Base-by-base conservation (phyloP, 2,797 vertebrate species). In the Enteromius unitaeniatus region DNA sequence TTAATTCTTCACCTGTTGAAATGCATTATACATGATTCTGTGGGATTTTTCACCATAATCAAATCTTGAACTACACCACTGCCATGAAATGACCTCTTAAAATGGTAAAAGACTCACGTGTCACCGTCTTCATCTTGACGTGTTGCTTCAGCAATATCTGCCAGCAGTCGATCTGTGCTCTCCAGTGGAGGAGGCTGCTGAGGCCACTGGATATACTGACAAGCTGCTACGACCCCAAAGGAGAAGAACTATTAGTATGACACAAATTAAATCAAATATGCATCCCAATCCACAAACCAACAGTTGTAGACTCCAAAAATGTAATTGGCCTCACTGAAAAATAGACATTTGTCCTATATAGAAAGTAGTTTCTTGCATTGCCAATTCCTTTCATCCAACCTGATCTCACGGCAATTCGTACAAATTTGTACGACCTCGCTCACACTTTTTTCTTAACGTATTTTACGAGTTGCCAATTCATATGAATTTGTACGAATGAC, bases 111-210 rank as follows among this genome's bases (percentile, higher is more conserved):
- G 13, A 86, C 94, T 94, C 84, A 95, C 94, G 94, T 95, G 88
- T 95, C 94, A 73, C 94, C 94, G 0, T 95, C 94, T 77, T 95
- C 93, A 60, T 95, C 94, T 10, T 92, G 91, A 0, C 9, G 84
- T 23, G 93, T 95, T 34, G 94, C 94, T 73, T 88, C 84, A 40
- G 90, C 91, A 8, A 94, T 91, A 77, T 94, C 91, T 0, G 89
- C 76, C 0, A 88, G 88, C 23, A 93, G 78, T 1, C 84, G 86
- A 1, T 91, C 85, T 65, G 89, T 87, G 64, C 86, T 82, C 28
- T 88, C 88, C 14, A 9, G n/a, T 14, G n/a, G 15, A 51, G 53
- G 34, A 74, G 34, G 11, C n/a, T 8, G 26, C n/a, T 1, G n/a
- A 67, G 81, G 0, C 75, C 75, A 84, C 6, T 3, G 31, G 37